Base-by-base conservation (phyloP, 2,888 invertebrate genomes). In the Diadegma fenestrale region DNA sequence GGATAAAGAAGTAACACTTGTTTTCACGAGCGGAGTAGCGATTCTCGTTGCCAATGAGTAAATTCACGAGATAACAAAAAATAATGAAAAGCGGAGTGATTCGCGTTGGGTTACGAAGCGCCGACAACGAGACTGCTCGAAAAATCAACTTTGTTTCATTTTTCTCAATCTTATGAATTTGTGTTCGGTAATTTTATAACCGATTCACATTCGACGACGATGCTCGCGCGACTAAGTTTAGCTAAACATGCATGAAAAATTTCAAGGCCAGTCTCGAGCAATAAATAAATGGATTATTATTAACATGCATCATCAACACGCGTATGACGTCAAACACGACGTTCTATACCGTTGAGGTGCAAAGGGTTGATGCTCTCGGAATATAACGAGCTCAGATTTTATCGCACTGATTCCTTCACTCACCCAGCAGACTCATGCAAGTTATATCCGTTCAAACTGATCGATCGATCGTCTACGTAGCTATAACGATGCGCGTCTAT, bases 201-300 rank as follows among this genome's bases (percentile, higher is more conserved):
- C 2, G 66, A 33, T 41, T 41, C 22, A 19, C 30, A 26, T 41
- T 66, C 19, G 8, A 41, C 1, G 19, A 41, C 37, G 41, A n/a
- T 37, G 37, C 19, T 66, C 19, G 12, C 66, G 8, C 37, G 43
- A 43, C 41, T 58, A 77, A 78, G 14, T 82, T 33, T 19, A 64
- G 61, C 41, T 19, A 33, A 37, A 58, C 51, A 45, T 68, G 45
- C 58, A 41, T 33, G 61, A 45, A 30, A 58, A 66, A 69, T 64
- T 14, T 54, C 26, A 51, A 73, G 22, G 48, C 72, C 76, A 37
- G 58, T 41, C 71, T 22, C 73, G 81, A 81, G 77, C 68, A 43
- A 85, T 81, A 81, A 81, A 85, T 85, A 82, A 85, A 73, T 81
- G 51, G 72, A 41, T 73, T 78, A 75, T 85, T 75, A 85, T 85